Percentiles rank a stretch among this genome's conserved stretches.
Evolutionary conservation across 2,797 vertebrate genomes (phyloP).

Genomic region (Melanotaenia pygmaea): DNA sequence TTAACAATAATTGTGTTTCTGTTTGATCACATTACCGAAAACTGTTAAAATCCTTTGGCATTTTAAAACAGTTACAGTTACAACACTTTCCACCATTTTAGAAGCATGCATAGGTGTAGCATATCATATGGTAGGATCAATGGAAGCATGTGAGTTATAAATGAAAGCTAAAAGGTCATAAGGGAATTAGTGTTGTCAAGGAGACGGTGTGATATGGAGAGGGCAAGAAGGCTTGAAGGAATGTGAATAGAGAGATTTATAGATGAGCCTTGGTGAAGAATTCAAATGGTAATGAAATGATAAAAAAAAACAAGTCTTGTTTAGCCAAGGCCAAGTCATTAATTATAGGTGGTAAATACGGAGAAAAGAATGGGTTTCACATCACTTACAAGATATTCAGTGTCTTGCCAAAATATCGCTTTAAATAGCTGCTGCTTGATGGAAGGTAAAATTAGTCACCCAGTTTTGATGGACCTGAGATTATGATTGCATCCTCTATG

Average conservation of each 20-base stretch:
- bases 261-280: slow-evolving; percentile 48
- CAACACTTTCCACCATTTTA: slow-evolving; percentile 36
- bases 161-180: slow-evolving; percentile 70
- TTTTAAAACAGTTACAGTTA: background rate
- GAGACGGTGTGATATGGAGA: slow-evolving; percentile 58
- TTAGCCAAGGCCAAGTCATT: slow-evolving; percentile 11
- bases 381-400: background rate
- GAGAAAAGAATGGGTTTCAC: background rate
- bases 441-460: background rate
- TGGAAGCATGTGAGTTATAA: slow-evolving; percentile 69
- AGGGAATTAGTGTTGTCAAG: slow-evolving; percentile 75
- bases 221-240: slow-evolving; percentile 48
- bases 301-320: slow-evolving; percentile 24
- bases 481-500: background rate
- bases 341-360: slow-evolving; percentile 24
- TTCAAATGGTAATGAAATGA: slow-evolving; percentile 38
- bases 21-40: background rate
- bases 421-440: background rate
- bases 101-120: slow-evolving; percentile 57
- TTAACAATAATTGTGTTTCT: background rate
- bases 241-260: slow-evolving; percentile 69
- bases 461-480: background rate
- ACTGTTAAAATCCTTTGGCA: background rate
- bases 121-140: slow-evolving; percentile 66
- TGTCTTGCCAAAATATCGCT: background rate